Evolutionary conservation across 2,888 invertebrate species (phyloP).

Genomic region (Andrena chrysosceles): DNA sequence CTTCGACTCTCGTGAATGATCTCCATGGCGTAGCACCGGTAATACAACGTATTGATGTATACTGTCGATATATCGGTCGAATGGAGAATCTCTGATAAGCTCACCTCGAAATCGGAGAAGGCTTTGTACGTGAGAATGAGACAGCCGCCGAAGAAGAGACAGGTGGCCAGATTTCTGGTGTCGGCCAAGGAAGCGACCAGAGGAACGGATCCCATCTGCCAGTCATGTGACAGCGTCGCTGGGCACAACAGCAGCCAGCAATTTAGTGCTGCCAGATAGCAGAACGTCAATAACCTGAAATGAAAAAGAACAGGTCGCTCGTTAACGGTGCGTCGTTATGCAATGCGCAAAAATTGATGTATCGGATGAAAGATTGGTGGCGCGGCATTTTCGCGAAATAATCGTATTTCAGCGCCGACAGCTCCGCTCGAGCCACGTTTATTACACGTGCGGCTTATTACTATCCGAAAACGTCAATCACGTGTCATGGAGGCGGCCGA

Average conservation of each 20-base stretch:
- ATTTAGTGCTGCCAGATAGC: conserved; percentile 93
- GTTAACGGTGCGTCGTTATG: conserved; percentile 39
- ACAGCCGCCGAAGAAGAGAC: conserved; percentile 88
- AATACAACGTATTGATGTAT: not conserved
- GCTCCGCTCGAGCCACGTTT: not conserved
- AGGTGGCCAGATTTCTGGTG: conserved; percentile 90
- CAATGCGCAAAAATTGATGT: not conserved
- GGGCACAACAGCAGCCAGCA: conserved; percentile 94
- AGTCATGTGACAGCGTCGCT: conserved; percentile 92
- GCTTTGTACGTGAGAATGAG: conserved; percentile 88
- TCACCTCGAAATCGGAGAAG: conserved; percentile 90
- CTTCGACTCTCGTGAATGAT: too few relatives aligned
- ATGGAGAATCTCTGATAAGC: conserved; percentile 53
- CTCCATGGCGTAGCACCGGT: not conserved
- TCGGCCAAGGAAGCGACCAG: conserved; percentile 90
- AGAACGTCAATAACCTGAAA: conserved; percentile 92
- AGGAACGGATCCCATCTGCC: conserved; percentile 96
- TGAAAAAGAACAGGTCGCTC: conserved; percentile 52
- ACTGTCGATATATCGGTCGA: too few relatives aligned
- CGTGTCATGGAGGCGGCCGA: conserved; percentile 34
- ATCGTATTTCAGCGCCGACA: conserved; percentile 43
- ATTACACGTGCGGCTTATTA: conserved; percentile 54
- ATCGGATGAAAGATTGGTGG: conserved; percentile 1
- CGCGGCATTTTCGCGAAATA: conserved; percentile 36
- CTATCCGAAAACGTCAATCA: conserved; percentile 51